These are phyloP conservation scores for Callorhinus ursinus DNA, from an alignment of 2,113 vertebrate species.

Conservation along the genomic window DNA sequence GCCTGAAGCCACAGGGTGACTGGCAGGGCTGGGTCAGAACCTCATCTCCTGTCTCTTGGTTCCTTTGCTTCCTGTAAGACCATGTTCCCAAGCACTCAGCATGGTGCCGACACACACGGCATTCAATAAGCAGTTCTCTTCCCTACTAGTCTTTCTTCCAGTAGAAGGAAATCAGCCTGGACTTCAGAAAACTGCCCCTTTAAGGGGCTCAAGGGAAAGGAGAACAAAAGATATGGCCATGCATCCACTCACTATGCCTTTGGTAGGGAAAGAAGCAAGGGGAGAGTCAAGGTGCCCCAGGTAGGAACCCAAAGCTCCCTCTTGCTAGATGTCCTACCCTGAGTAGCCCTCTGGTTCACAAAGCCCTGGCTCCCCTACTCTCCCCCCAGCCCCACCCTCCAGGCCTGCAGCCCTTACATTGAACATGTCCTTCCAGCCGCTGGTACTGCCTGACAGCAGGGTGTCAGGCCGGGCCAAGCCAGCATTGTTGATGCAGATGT, in stretches of 20 bases:
- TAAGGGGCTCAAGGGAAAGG: neutral
- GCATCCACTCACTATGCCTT: neutral
- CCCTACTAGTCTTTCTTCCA: neutral
- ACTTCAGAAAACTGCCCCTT: neutral
- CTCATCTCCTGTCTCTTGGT: neutral
- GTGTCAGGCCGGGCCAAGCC: slow-evolving; percentile 94
- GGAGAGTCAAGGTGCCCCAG: neutral
- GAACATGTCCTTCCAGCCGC: slow-evolving; percentile 97
- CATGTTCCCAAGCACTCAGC: neutral
- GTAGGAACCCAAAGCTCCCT: neutral
- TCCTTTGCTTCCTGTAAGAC: slow-evolving; percentile 7
- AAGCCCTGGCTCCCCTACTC: neutral
- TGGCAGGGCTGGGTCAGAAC: neutral
- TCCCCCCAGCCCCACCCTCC: neutral
- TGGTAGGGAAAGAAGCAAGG: neutral
- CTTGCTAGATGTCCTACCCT: neutral
- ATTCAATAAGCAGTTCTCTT: neutral
- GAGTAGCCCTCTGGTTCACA: neutral
- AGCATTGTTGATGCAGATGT: slow-evolving; percentile 98
- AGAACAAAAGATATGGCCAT: neutral
- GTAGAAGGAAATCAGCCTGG: neutral
- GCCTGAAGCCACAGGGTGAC: neutral
- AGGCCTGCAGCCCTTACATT: slow-evolving; percentile 87
- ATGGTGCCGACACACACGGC: neutral
- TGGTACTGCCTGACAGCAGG: slow-evolving; percentile 92